Base-by-base conservation (phyloP, 2,113 vertebrate species). In the Nycticorax nycticorax region DNA sequence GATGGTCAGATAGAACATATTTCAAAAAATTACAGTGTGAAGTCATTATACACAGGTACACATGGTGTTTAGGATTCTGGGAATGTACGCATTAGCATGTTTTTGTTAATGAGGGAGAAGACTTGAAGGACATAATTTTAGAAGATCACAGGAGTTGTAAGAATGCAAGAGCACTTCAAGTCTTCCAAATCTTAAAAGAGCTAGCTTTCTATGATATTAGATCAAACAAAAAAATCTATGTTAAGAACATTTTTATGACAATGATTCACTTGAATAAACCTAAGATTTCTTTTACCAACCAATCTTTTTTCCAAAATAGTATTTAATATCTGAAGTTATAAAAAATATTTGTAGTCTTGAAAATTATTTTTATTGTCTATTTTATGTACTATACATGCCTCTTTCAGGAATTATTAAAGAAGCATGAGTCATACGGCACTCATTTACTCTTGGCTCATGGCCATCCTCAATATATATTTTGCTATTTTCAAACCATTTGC, bases 291-390 rank as follows among this genome's bases (percentile, higher is more conserved):
- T 97, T 94, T 94, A 95, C 76, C 87, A 80, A 97, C 90, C 21
- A 19, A 88, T 81, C 89, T 86, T 97, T 97, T 96, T 97, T 94
- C 97, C 94, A 97, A 98, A 98, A 98, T 97, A 98, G 92, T 93
- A 95, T 98, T 97, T 96, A 76, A 95, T 95, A 97, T 98, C 96
- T 96, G 97, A 98, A 98, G 97, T 97, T 98, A 98, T 98, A 96
- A 98, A 98, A 98, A 98, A 98, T 98, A 98, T 97, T 97, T 98
- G 96, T 98, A 96, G 95, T 97, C 96, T 97, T 92, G 96, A 98
- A 98, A 98, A 98, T 97, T 97, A 96, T 95, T 96, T 97, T 97
- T 97, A 96, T 97, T 97, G 94, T 97, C 95, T 96, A 96, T 89
- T 98, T 97, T 97, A 97, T 85, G 95, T 96, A 95, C 94, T 97